A percentile compares a stretch with the other conserved stretches of the same genome.
Conservation (phyloP, 2,888 invertebrate species). For the Patella caerulea region DNA sequence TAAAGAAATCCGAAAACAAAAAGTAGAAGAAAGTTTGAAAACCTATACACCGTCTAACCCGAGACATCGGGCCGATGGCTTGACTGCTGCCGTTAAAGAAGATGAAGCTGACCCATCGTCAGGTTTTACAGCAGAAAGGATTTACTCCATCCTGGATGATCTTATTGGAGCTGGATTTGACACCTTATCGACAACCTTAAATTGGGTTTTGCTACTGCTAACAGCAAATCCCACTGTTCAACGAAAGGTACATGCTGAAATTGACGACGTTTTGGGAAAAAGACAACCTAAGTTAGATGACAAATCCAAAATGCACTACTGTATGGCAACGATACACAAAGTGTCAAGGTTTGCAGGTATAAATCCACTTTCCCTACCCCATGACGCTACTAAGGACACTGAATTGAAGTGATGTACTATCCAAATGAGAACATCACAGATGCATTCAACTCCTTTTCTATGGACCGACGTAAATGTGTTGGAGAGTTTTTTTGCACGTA, state of each 20-base stretch:
- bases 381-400: conserved; percentile 37
- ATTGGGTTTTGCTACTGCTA: conserved; percentile 45
- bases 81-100: conserved; percentile 33
- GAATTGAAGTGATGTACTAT: conserved; percentile 33
- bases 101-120: conserved; percentile 1
- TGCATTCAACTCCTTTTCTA: conserved; percentile 41
- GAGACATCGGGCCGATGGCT: conserved; percentile 48
- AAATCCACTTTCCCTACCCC: conserved; percentile 47
- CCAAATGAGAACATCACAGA: conserved; percentile 25
- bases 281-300: conserved; percentile 35
- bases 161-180: conserved; percentile 52
- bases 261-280: conserved; percentile 43
- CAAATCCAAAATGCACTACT: conserved; percentile 35
- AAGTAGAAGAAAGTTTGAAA: conserved; percentile 33
- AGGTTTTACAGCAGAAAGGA: conserved; percentile 25
- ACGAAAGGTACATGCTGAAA: conserved; percentile 45
- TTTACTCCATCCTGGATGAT: conserved; percentile 41
- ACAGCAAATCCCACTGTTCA: conserved; percentile 42
- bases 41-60: conserved; percentile 32
- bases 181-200: conserved; percentile 42
- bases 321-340: conserved; percentile 47
- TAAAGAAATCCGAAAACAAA: neutral
- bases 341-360: conserved; percentile 38
- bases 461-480: conserved; percentile 50
- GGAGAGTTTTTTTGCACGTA: conserved; percentile 55